Evolutionary conservation across 2,113 vertebrate genomes (phyloP).

Genomic region (Martes martes): DNA sequence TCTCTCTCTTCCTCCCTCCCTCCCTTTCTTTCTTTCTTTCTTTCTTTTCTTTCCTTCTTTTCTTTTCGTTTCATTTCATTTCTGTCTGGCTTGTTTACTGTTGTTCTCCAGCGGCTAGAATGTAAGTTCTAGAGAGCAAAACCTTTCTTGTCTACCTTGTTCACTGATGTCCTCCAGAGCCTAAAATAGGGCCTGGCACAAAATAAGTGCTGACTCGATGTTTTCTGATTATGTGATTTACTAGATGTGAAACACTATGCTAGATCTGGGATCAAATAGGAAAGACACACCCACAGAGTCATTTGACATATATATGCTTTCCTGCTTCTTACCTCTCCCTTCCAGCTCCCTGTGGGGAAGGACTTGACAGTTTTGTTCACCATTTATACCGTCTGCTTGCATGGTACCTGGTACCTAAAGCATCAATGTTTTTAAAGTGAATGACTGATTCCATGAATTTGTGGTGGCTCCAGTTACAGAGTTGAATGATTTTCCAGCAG

Average conservation of each 20-base stretch:
- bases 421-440: neutral
- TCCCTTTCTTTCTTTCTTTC: too few species aligned
- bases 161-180: neutral
- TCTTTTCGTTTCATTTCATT: neutral
- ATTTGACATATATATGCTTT: neutral
- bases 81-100: neutral
- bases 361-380: neutral
- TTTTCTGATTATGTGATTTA: neutral
- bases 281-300: neutral
- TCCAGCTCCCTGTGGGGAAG: neutral
- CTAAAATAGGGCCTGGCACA: neutral
- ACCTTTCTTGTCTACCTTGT: neutral
- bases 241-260: neutral
- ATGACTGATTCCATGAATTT: neutral
- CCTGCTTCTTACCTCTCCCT: neutral
- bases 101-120: neutral
- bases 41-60: too few species aligned
- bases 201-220: neutral
- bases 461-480: neutral
- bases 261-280: neutral
- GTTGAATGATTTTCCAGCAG: neutral
- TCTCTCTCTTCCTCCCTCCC: accelerated
- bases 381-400: neutral
- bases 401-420: neutral
- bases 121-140: neutral